Evolutionary conservation across 2,888 invertebrate genomes (phyloP), one percentile per base, ranked within the genome.

Genomic region (Sarcophaga variegata): DNA sequence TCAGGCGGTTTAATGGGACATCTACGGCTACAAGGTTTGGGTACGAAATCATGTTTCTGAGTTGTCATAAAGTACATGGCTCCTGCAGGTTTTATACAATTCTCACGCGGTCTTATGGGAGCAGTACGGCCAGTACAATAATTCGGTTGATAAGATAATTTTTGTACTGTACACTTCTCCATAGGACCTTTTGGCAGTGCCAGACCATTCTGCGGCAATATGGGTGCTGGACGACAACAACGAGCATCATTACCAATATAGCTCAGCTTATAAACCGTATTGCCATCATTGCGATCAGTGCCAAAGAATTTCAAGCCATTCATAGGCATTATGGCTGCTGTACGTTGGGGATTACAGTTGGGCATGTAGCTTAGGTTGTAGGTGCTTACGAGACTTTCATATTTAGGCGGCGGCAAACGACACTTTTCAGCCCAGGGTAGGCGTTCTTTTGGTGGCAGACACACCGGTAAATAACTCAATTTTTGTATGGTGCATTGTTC

Each of bases 51-150:
- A 91, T 96, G 96, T 63, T 96, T 96, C 88, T 96, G 95, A 0
- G 96, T 96, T 3, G 97, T 97, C 85, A 95, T 93, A 88, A 95
- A 95, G 93, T 96, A 96, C 94, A 96, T 95, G n/a, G 96, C 96
- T 0, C 95, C 95, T 78, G 95, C 95, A 0, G 95, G 95, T 90
- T 95, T 94, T 90, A 91, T 82, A 4, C 95, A 94, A 91, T 95
- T 95, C 92, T 95, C 95, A 92, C 95, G 94, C 83, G 96, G 96
- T 0, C 95, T 93, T 88, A 96, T 95, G 2, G 95, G 92, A 60
- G 92, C 92, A 2, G 95, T 94, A 37, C 95, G 95, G 81, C 94
- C 91, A 20, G 94, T 93, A 27, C 94, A 93, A 1, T 94, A 94
- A 88, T 95, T 95, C 6, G 95, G 95, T 67, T 95, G 94, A 91